phyloP scores from a whole-genome alignment of 2,888 invertebrate species.

The Cancer borealis region DNA sequence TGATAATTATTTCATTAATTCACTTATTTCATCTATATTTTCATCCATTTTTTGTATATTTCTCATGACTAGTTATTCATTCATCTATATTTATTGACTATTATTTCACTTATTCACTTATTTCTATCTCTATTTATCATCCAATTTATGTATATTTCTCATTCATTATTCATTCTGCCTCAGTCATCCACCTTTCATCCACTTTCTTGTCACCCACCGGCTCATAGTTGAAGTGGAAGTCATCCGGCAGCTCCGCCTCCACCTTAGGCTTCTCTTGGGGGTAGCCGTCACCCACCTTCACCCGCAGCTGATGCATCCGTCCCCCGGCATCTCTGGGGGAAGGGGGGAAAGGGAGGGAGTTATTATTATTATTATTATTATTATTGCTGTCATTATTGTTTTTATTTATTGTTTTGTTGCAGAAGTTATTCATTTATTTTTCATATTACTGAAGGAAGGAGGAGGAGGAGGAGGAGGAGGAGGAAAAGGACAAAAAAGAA shows the following conservation, averaged over 20 bases:
- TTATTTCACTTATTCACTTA: too few species aligned
- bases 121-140: too few species aligned
- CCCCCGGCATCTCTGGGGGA: slow-evolving; percentile 51
- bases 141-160: too few species aligned
- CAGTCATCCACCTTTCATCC: not conserved
- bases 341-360: not conserved
- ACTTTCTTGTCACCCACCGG: slow-evolving; percentile 52
- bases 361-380: not conserved
- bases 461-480: not conserved
- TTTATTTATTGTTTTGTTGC: not conserved
- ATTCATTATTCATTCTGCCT: not conserved
- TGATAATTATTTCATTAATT: not conserved
- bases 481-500: not conserved
- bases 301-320: slow-evolving; percentile 47
- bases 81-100: too few species aligned
- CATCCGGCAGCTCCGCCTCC: slow-evolving; percentile 66
- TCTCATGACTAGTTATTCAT: too few species aligned
- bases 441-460: not conserved
- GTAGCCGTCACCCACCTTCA: slow-evolving; percentile 50
- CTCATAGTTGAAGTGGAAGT: slow-evolving; percentile 52
- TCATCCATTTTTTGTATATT: too few species aligned
- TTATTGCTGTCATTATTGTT: too few species aligned
- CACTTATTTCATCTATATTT: not conserved
- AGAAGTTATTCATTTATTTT: not conserved
- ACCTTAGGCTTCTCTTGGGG: slow-evolving; percentile 52